A percentile compares a stretch with the other conserved stretches of the same genome.
phyloP scores from a whole-genome alignment of 2,888 invertebrate species.

The Cataglyphis altisquamis region DNA sequence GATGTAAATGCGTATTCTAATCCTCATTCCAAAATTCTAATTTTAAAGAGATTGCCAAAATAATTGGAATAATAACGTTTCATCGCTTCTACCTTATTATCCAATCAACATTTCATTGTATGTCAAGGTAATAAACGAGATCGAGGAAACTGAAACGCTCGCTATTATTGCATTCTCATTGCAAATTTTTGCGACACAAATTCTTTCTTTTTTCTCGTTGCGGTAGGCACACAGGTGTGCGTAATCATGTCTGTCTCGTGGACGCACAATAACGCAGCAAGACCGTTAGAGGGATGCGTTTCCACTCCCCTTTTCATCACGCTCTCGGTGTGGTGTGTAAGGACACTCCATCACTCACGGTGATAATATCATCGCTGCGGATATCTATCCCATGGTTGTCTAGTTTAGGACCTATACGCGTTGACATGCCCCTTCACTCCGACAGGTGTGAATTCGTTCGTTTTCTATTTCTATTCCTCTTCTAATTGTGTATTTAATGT shows the following conservation, averaged over 20 bases:
- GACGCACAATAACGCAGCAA: constrained; percentile 64
- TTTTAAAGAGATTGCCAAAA: background rate
- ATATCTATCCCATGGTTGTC: constrained; percentile 74
- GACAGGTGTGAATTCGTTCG: constrained; percentile 7
- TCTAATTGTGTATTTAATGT: background rate
- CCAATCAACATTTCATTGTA: background rate
- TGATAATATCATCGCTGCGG: constrained; percentile 75
- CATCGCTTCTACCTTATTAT: background rate
- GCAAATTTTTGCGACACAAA: constrained; percentile 1
- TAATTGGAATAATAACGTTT: background rate
- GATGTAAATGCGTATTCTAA: background rate
- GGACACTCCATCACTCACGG: constrained; percentile 78
- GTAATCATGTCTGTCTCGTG: constrained; percentile 70
- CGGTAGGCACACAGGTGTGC: constrained; percentile 74
- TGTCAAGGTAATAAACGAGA: background rate
- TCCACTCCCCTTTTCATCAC: constrained; percentile 78
- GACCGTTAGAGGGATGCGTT: constrained; percentile 64
- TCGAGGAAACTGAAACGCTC: background rate
- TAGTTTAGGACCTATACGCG: constrained; percentile 63
- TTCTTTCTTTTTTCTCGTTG: constrained; percentile 24
- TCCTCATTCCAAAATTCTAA: background rate
- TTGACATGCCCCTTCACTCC: constrained; percentile 44
- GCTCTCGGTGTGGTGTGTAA: constrained; percentile 68
- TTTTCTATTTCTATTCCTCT: constrained; percentile 1
- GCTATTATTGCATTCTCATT: constrained; percentile 14